Evolutionary conservation across 1,140 invertebrate species (phyloP), one percentile per base, ranked within the genome.

Genomic region (Listronotus bonariensis): DNA sequence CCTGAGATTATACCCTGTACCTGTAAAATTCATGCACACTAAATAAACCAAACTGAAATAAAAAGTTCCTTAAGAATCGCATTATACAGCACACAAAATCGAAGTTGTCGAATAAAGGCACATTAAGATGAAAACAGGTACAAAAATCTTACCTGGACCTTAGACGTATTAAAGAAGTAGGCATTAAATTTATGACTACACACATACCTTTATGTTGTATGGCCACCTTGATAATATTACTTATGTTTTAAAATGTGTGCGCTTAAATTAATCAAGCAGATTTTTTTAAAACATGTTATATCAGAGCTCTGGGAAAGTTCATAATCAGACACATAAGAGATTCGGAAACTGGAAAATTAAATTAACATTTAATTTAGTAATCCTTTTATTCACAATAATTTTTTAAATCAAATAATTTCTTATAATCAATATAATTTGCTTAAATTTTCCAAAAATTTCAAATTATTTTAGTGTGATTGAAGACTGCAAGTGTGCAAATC

Each of bases 101-200:
- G 42, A 48, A 64, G 54, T 64, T 49, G 54, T 64, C 52, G 52
- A 64, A 64, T 64, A 54, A 49, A 64, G 45, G 43, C 40, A 52
- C 48, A 64, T 64, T 64, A 56, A 64, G 61, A 55, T 55, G 61
- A 56, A 55, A 64, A 64, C 61, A 64, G 61, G 61, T 64, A 64
- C 52, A 55, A 56, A 64, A 64, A 56, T 55, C 46, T 64, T 64
- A 64, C 61, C 61, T 64, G 61, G 43, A 53, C 53, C 61, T 41
- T 32, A 55, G 34, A 55, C 20, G 31, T 32, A 51, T 62, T 46
- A 46, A 54, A 54, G 57, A 49, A 51, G 57, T 51, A 51, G 59
- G 38, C 59, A 45, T 53, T 61, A 43, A 45, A 61, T 61, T 61
- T 61, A 61, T 61, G 49, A 53, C 59, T 45, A 61, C 34, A 43